Base-by-base conservation (phyloP, 2,113 vertebrate species). In the Callorhinus ursinus region DNA sequence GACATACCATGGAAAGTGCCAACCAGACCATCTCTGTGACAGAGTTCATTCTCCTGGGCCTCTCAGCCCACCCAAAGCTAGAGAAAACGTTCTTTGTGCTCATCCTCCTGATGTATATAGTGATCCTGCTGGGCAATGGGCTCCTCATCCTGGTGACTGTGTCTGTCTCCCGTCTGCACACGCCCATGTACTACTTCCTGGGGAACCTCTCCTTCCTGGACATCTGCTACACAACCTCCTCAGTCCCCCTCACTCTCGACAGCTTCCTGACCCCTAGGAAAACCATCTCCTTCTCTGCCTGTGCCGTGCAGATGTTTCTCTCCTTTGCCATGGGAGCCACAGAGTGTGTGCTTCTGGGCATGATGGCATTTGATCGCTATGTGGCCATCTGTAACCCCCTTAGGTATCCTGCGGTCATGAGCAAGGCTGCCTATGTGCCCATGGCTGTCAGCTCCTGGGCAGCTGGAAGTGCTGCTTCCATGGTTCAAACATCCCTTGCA, bases 121-220 rank as follows among this genome's bases (percentile, higher is more conserved):
- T 96, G 36, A 91, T 88, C 53, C 61, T 97, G 11, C 39, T 98
- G 76, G 95, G 97, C 4, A 98, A 97, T 0, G 33, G 94, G 10
- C 19, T 96, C 63, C 93, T 98, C 65, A 90, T 98, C 72, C 26
- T 97, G 21, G 79, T 97, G 49, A 97, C 90, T 5, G 2, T 81
- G 31, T 10, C 63, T 9, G 81, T 93, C 49, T 16, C 88, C 42
- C 74, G 0, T 24, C 88, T 97, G 53, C 96, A 98, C 89, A 96
- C 51, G 0, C 97, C 98, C 72, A 97, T 98, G 97, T 98, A 98
- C 72, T 97, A 97, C 71, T 97, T 98, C 82, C 91, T 97, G 63
- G 79, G 90, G 26, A 97, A 97, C 28, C 97, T 98, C 13, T 98
- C 97, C 59, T 96, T 98, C 69, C 86, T 98, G 49, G 98, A 98